These are phyloP conservation scores for Rhadina sibilatrix DNA, from an alignment of 2,113 vertebrate species.

Conservation along the genomic window DNA sequence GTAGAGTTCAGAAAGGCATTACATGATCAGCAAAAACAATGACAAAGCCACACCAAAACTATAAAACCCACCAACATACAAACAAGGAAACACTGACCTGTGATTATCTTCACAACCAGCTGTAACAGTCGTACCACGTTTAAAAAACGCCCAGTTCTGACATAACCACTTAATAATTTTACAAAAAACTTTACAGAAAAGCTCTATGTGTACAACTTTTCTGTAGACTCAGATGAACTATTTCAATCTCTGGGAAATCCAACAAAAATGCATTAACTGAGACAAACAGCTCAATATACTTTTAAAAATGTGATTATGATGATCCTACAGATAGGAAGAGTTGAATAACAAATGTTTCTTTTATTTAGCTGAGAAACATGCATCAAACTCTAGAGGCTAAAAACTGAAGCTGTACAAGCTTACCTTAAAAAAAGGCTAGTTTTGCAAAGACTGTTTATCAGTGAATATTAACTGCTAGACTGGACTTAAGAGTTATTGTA, in stretches of 20 bases:
- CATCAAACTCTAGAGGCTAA: not conserved
- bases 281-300: not conserved
- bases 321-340: not conserved
- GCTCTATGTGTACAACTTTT: rapidly evolving
- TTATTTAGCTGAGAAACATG: not conserved
- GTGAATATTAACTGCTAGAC: not conserved
- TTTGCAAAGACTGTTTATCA: not conserved
- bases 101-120: not conserved
- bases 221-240: not conserved
- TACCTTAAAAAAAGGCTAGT: not conserved
- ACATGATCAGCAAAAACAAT: not conserved
- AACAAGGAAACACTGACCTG: not conserved
- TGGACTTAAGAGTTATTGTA: not conserved
- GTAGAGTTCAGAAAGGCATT: not conserved
- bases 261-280: not conserved
- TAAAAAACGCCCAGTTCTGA: not conserved
- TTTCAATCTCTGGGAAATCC: not conserved
- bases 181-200: not conserved
- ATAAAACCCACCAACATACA: not conserved
- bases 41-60: not conserved
- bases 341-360: not conserved
- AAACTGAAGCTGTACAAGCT: not conserved
- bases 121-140: not conserved
- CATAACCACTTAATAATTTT: not conserved
- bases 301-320: rapidly evolving